Conservation (phyloP, 1,140 invertebrate genomes). For the Bombus affinis region DNA sequence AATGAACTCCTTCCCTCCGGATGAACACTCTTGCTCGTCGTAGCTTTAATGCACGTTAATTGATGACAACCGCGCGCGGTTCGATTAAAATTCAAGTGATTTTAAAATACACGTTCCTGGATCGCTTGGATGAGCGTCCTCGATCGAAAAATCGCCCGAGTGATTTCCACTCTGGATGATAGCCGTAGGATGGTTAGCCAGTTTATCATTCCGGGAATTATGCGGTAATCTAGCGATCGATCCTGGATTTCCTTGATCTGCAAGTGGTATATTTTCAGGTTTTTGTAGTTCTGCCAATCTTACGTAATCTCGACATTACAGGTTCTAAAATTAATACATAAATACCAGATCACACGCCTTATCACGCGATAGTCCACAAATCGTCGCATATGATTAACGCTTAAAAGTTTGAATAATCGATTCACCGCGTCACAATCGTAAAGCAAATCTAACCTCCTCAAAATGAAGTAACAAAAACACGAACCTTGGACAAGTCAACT, state of each 20-base stretch:
- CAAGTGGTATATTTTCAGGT: not conserved
- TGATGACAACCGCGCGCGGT: constrained; percentile 16
- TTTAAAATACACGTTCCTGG: constrained; percentile 14
- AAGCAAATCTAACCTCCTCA: not conserved
- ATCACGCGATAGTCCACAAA: too few relatives aligned
- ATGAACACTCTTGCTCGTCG: constrained; percentile 26
- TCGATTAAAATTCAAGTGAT: constrained; percentile 45
- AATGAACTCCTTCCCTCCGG: constrained; percentile 42
- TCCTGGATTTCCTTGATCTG: not conserved
- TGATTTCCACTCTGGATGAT: not conserved
- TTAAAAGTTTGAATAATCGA: not conserved
- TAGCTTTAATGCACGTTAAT: constrained; percentile 45
- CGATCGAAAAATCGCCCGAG: not conserved
- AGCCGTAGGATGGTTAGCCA: too few relatives aligned
- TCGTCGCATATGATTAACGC: not conserved
- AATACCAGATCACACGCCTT: too few relatives aligned
- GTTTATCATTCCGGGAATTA: constrained; percentile 5
- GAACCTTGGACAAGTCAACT: too few relatives aligned
- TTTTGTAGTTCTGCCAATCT: not conserved
- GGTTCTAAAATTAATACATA: not conserved
- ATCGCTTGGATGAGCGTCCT: not conserved
- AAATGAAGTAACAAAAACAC: not conserved
- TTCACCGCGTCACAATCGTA: not conserved
- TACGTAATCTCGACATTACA: not conserved
- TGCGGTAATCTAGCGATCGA: not conserved